phyloP scores from a whole-genome alignment of 2,888 invertebrate species.

The Nycteola revayana region DNA sequence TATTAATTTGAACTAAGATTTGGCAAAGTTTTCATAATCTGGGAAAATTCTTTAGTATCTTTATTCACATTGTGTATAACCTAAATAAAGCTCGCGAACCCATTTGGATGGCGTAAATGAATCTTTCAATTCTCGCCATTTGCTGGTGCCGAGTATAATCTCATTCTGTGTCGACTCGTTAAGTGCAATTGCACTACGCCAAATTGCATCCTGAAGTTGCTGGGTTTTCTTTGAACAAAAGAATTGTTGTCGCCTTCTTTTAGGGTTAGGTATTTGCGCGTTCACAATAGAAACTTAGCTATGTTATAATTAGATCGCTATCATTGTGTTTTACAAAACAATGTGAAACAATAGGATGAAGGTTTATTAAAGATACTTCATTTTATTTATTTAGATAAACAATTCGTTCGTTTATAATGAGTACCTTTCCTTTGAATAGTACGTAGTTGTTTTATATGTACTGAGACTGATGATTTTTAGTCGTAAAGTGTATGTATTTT shows the following conservation, averaged over 20 bases:
- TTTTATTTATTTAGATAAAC: too few species aligned
- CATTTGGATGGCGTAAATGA: constrained; percentile 36
- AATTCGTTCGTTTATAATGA: too few species aligned
- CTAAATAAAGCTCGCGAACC: constrained; percentile 23
- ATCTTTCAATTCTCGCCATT: constrained; percentile 43
- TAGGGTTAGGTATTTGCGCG: constrained; percentile 25
- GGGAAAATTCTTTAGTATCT: constrained; percentile 22
- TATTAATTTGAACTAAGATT: constrained; percentile 9
- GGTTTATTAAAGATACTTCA: too few species aligned
- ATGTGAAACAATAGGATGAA: too few species aligned
- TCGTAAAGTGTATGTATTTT: too few species aligned
- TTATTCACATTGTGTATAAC: constrained; percentile 27
- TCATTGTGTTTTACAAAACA: constrained; percentile 7
- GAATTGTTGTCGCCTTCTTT: constrained; percentile 28
- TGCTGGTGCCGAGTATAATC: constrained; percentile 37
- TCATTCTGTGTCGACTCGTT: constrained; percentile 46
- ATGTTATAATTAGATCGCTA: constrained; percentile 24
- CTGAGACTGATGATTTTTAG: too few species aligned
- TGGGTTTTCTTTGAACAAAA: constrained; percentile 33
- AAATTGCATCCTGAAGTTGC: constrained; percentile 36
- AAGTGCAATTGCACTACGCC: constrained; percentile 41
- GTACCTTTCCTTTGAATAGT: too few species aligned
- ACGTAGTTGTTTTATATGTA: too few species aligned
- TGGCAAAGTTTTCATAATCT: constrained; percentile 23
- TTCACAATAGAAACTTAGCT: constrained; percentile 18